Evolutionary conservation across 2,888 invertebrate species (phyloP), one percentile per base, ranked within the genome.

Genomic region (Elaeidobius kamerunicus): DNA sequence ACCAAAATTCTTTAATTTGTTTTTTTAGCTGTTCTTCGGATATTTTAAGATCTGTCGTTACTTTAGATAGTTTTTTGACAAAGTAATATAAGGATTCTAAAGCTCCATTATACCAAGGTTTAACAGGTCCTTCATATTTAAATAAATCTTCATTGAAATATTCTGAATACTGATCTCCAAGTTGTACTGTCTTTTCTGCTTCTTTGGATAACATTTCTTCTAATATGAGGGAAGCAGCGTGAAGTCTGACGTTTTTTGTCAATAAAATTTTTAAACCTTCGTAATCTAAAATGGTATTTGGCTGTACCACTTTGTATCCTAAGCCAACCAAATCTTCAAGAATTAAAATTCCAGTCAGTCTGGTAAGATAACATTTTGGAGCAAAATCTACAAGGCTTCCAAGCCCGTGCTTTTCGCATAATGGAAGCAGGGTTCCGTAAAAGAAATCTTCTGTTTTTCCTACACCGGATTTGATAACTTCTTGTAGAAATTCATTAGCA

Each of bases 341-440:
- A 2, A 76, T 64, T 3, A 75, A 52, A 5, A 68, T 44, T 40
- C 72, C 60, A 16, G 61, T 61, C 2, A 63, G 55, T 28, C 68
- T 67, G 2, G 63, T 60, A 2, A 69, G 59, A 55, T 69, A 72
- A 60, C 72, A 75, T 20, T 60, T 49, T 2, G 75, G 66, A 0
- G 74, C 68, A 41, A 63, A 63, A 42, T 60, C 59, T 19, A 52
- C 44, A 14, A 65, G 50, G 53, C 34, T 54, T 28, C 38, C 47
- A 14, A 62, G 67, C 61, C 28, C 64, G 57, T 42, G 57, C 55
- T 28, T 66, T 57, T 1, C 76, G 73, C 57, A 40, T 23, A 52
- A 20, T 3, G 76, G 60, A 3, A 78, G 61, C 40, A 75, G 61
- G 5, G 47, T 58, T 27, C 67, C 63, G 56, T 76, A 80, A 23